A percentile compares a stretch with the other conserved stretches of the same genome.
These are phyloP conservation scores for Momotus momota DNA, from an alignment of 2,797 vertebrate genomes.

Conservation along the genomic window DNA sequence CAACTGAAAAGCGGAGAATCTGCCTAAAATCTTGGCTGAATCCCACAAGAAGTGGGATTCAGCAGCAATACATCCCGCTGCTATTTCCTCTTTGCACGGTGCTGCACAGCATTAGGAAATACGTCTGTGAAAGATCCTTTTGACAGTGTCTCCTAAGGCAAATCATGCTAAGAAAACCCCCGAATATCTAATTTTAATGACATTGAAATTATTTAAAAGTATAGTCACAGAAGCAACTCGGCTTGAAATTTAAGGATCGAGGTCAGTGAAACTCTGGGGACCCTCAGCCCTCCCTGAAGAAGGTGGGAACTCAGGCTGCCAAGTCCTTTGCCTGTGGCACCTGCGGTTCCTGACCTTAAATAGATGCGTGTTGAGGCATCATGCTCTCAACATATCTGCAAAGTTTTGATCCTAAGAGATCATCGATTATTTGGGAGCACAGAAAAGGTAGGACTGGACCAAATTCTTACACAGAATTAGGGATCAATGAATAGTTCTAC, in stretches of 20 bases:
- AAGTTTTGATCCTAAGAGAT: background rate
- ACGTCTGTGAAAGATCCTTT: background rate
- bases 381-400: rapidly evolving
- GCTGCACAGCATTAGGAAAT: background rate
- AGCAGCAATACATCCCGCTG: background rate
- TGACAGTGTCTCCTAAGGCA: background rate
- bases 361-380: rapidly evolving
- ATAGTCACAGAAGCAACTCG: background rate
- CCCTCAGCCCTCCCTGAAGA: background rate
- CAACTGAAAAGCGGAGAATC: background rate
- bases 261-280: background rate
- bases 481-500: background rate
- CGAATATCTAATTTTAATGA: background rate
- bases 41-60: background rate
- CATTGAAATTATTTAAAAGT: background rate
- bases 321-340: background rate
- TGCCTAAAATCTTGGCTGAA: background rate
- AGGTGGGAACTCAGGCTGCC: background rate
- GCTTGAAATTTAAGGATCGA: background rate
- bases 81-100: background rate
- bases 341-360: background rate
- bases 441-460: background rate
- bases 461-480: background rate
- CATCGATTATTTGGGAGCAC: background rate
- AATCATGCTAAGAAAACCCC: background rate